Conservation (phyloP, 1,140 invertebrate species). For the Campoletis sonorensis region DNA sequence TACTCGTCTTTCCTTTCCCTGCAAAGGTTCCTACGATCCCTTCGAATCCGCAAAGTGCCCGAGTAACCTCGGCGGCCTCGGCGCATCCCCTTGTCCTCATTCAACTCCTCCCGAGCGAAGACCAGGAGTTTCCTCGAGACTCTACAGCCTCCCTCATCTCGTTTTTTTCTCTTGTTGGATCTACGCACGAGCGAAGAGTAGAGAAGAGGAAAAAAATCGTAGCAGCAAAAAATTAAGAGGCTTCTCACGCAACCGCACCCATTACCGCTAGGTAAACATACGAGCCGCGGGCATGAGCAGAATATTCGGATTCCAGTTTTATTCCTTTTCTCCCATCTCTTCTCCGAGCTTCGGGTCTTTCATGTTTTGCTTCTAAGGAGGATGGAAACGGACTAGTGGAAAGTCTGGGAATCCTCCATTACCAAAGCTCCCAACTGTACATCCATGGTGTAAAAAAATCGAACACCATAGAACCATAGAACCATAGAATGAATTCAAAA, state of each 20-base stretch:
- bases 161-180: not conserved
- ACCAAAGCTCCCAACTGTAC: too few relatives aligned
- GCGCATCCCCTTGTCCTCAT: slow-evolving; percentile 19
- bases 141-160: slow-evolving; percentile 1
- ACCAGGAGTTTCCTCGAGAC: slow-evolving; percentile 18
- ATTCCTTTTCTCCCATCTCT: slow-evolving; percentile 1
- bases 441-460: too few relatives aligned
- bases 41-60: slow-evolving; percentile 53
- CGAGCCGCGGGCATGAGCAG: slow-evolving; percentile 60
- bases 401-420: too few relatives aligned
- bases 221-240: slow-evolving; percentile 61
- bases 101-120: not conserved
- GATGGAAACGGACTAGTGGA: too few relatives aligned
- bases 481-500: too few relatives aligned
- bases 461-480: too few relatives aligned
- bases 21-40: slow-evolving; percentile 42
- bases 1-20: slow-evolving; percentile 22
- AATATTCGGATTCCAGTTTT: slow-evolving; percentile 56
- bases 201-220: slow-evolving; percentile 1
- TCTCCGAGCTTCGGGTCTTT: slow-evolving; percentile 18
- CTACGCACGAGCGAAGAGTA: not conserved
- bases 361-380: not conserved
- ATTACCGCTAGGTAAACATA: slow-evolving; percentile 66
- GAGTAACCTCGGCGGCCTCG: slow-evolving; percentile 36
- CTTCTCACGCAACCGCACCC: slow-evolving; percentile 59